Evolutionary conservation across 2,113 vertebrate genomes (phyloP), one percentile per base, ranked within the genome.

Genomic region (Cromileptes altivelis): DNA sequence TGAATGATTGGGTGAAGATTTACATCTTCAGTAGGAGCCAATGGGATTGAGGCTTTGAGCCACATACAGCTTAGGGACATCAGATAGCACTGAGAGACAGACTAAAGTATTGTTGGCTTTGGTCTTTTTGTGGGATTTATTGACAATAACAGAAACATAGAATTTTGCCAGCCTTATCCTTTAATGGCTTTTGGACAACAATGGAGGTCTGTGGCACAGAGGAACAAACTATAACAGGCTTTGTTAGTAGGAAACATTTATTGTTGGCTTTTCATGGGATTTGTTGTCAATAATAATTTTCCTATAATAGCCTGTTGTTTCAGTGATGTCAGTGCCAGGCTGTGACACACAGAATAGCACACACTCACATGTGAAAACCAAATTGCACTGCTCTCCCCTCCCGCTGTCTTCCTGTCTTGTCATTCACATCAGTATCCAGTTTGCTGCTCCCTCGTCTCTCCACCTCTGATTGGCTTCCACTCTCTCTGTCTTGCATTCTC

Each of bases 361-460:
- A 55, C 78, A 27, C 58, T 69, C 60, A 53, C 68, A 23, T 61
- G 25, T 12, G 19, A 55, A 72, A 73, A 75, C 23, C 52, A 75
- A 58, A 56, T 64, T 25, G 14, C 69, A 63, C 30, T 30, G 60
- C 57, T 49, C n/a, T 3, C 18, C 37, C 23, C 64, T 42, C 23
- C 40, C 58, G 50, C 65, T 56, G 23, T 79, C 72, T 77, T 72
- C 63, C 70, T 78, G 65, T 83, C 73, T 75, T 85, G 78, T 84
- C 88, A 92, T 91, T 93, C 78, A 91, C 67, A 87, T 92, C 89
- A 92, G 83, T 84, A 61, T 63, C 57, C 74, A 81, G 60, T 81
- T 89, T 72, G 71, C 62, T 82, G 72, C 87, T 55, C n/a, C 42
- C 65, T 82, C 70, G 49, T 79, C 64, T 86, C 75, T 78, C 30